These are phyloP conservation scores for Beroe forskalii DNA, from an alignment of 37 sponge, comb jelly and placozoan species.

Conservation along the genomic window DNA sequence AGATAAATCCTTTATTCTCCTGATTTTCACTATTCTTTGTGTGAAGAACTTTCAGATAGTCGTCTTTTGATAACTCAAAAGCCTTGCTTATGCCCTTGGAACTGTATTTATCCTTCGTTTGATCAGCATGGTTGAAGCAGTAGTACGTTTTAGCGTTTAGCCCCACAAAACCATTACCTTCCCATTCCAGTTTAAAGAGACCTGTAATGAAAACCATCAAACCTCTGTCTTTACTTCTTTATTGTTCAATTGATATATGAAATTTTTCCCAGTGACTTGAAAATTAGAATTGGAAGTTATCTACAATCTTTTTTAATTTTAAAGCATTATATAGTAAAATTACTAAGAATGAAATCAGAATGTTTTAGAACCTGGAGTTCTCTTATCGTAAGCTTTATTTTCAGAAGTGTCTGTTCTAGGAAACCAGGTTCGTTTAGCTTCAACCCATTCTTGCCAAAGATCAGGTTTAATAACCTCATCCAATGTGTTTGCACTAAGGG, in stretches of 20 bases:
- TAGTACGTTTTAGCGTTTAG: slow-evolving; percentile 8
- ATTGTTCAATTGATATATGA: too few species aligned
- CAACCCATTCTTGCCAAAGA: not conserved
- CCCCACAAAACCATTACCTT: not conserved
- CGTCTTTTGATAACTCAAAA: not conserved
- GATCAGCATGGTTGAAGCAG: not conserved
- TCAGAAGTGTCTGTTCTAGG: not conserved
- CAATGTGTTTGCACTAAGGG: not conserved
- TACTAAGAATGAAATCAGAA: not conserved
- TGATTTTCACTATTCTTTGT: not conserved
- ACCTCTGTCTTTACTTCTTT: too few species aligned
- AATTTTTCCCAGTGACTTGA: not conserved
- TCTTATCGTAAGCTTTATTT: slow-evolving; percentile 16
- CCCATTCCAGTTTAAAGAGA: slow-evolving; percentile 13
- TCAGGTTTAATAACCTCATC: not conserved
- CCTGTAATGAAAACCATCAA: not conserved
- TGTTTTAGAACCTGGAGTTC: not conserved
- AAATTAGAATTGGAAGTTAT: not conserved
- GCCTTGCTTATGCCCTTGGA: not conserved
- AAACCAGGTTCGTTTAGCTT: not conserved
- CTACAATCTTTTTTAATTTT: not conserved
- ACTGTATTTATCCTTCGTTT: not conserved
- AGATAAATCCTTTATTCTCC: not conserved
- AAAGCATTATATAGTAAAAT: not conserved
- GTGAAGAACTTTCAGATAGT: not conserved